A percentile compares a stretch with the other conserved stretches of the same genome.
Evolutionary conservation across 2,113 vertebrate genomes (phyloP).

Genomic region (Glaucomys volans): DNA sequence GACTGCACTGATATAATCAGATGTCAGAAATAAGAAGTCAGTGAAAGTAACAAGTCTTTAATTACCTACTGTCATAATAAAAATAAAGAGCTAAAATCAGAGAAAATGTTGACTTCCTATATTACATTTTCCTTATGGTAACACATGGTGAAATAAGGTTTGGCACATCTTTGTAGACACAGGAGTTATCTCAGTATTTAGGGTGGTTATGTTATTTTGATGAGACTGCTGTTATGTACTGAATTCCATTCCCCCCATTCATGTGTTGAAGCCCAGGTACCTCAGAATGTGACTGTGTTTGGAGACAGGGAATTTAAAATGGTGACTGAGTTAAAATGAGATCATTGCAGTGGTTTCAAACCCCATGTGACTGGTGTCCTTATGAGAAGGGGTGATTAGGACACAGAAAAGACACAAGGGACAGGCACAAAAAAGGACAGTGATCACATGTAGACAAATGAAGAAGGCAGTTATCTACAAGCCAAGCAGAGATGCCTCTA

Average conservation of each 20-base stretch:
- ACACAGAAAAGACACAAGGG: not conserved
- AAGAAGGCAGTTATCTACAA: not conserved
- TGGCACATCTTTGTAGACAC: not conserved
- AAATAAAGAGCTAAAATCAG: not conserved
- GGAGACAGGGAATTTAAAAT: not conserved
- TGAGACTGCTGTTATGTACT: not conserved
- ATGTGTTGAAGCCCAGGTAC: not conserved
- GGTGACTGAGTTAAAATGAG: not conserved
- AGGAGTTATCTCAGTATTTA: not conserved
- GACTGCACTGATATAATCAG: not conserved
- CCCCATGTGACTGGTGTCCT: not conserved
- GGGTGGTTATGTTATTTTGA: not conserved
- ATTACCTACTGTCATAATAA: not conserved
- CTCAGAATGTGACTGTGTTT: not conserved
- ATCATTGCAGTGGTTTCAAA: not conserved
- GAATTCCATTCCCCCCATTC: not conserved
- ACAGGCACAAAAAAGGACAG: not conserved
- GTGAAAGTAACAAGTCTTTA: conserved; percentile 2
- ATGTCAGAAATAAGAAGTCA: not conserved
- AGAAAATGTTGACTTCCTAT: not conserved
- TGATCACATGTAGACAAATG: not conserved
- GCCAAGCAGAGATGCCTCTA: not conserved
- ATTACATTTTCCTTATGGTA: not conserved
- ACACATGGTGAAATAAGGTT: not conserved
- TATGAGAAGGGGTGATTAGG: not conserved